Percentiles rank a stretch among this genome's conserved stretches.
Conservation (phyloP, 2,888 invertebrate species). For the Hymenopus coronatus region DNA sequence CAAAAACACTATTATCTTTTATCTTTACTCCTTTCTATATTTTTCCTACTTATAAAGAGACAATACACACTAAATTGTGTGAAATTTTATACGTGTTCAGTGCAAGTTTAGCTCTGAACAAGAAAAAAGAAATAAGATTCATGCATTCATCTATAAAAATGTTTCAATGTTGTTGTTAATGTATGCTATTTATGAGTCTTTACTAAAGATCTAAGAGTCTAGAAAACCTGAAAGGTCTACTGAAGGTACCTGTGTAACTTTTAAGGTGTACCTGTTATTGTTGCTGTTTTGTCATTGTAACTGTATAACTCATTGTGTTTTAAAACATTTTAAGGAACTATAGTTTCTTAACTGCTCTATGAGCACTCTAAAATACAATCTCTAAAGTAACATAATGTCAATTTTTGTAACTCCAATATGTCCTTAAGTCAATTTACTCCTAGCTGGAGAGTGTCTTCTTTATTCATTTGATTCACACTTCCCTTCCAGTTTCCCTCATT, state of each 20-base stretch:
- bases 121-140: neutral
- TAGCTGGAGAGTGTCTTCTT: neutral
- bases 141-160: neutral
- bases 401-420: neutral
- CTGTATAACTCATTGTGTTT: neutral
- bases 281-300: neutral
- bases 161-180: neutral
- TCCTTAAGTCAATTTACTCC: neutral
- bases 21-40: neutral
- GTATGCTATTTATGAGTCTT: neutral
- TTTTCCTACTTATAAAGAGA: neutral
- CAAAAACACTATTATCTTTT: neutral
- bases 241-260: neutral
- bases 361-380: neutral
- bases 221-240: neutral
- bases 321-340: neutral
- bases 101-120: neutral
- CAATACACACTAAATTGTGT: neutral
- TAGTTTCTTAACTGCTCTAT: neutral
- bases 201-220: neutral
- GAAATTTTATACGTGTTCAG: neutral
- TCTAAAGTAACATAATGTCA: neutral
- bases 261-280: neutral
- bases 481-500: no score
- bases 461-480: no score